Evolutionary conservation across 1,140 invertebrate species (phyloP), one percentile per base, ranked within the genome.

Genomic region (Maconellicoccus hirsutus): DNA sequence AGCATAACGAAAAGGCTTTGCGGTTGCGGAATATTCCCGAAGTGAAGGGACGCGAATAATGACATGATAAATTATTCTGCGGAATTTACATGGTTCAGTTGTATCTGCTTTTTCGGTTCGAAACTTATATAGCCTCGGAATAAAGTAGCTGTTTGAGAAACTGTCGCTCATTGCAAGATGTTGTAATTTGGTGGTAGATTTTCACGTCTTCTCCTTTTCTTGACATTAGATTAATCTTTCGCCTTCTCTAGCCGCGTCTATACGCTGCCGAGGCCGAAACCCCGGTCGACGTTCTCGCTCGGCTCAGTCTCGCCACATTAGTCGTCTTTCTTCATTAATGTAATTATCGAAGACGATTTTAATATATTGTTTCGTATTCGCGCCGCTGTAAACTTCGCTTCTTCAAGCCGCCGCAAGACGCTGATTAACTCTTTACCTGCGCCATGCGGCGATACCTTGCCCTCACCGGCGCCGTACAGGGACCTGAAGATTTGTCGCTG

Each of bases 221-320:
- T 52, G 42, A 52, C 42, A 52, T 52, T 52, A 52, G 42, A 52
- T 52, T 52, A 52, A 52, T 52, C 42, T 52, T 52, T 52, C 42
- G 29, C 29, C 29, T 33, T 33, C 29, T 33, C 4, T 33, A n/a
- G 29, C n/a, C n/a, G n/a, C n/a, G n/a, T n/a, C n/a, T n/a, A n/a
- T n/a, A n/a, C n/a, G n/a, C n/a, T n/a, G n/a, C n/a, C n/a, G n/a
- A n/a, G n/a, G n/a, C n/a, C n/a, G n/a, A n/a, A n/a, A n/a, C n/a
- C n/a, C n/a, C n/a, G n/a, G n/a, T n/a, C n/a, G n/a, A n/a, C n/a
- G n/a, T 12, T 33, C 29, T 33, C 29, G 29, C 29, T 52, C 42
- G 42, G 29, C 29, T 52, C 42, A 16, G 42, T 52, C 42, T 52
- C 42, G n/a, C 12, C 42, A 3, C n/a, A 52, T 14, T 52, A 14